A percentile compares a stretch with the other conserved stretches of the same genome.
These are phyloP conservation scores for Acrocephalus scirpaceus DNA, from an alignment of 2,797 vertebrate species.

Conservation along the genomic window DNA sequence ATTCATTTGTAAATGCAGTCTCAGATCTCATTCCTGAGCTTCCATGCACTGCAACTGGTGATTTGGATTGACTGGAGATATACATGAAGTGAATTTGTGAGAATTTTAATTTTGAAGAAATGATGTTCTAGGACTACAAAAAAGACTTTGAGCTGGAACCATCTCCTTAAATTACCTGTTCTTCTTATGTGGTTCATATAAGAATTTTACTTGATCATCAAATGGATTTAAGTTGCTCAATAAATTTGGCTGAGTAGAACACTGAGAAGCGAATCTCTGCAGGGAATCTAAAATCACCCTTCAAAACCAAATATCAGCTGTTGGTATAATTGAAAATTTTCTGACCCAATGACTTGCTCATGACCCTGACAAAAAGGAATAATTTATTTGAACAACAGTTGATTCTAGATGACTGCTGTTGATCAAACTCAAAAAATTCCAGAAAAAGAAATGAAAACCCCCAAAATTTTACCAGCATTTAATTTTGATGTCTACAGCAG, in stretches of 20 bases:
- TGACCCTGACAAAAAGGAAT: neutral
- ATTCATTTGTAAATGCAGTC: neutral
- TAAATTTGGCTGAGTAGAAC: neutral
- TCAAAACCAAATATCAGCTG: neutral
- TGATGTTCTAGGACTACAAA: neutral
- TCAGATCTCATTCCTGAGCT: neutral
- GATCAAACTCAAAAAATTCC: neutral
- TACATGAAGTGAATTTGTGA: neutral
- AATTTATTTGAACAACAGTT: neutral
- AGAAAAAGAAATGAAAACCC: neutral
- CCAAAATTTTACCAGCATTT: neutral
- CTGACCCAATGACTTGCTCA: neutral
- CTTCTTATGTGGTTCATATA: neutral
- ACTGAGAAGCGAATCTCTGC: neutral
- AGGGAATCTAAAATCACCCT: neutral
- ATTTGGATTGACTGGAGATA: neutral
- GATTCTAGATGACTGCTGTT: neutral
- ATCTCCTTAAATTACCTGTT: neutral
- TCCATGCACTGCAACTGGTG: neutral
- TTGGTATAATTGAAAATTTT: neutral
- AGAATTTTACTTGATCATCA: neutral
- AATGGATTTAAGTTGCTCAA: neutral
- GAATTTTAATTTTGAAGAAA: neutral
- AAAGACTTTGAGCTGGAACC: neutral
- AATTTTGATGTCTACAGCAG: neutral